Base-by-base conservation (phyloP, 2,888 invertebrate species). In the Sesamia inferens region DNA sequence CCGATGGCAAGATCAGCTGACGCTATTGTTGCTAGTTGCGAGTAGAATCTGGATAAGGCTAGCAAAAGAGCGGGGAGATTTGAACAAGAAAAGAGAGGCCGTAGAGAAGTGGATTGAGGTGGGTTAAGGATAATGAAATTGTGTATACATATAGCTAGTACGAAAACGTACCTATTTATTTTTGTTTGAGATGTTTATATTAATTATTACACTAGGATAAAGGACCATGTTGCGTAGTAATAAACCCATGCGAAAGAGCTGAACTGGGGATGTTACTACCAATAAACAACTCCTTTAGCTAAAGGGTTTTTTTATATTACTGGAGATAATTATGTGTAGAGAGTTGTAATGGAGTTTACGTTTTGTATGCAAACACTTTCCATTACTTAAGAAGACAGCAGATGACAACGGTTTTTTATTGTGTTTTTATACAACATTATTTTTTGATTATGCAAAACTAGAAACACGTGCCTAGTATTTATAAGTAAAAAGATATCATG, bases 231-330 rank as follows among this genome's bases (percentile, higher is more conserved):
- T 31, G 16, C 22, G 39, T 16, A 59, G 24, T 48, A 39, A 10
- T 42, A 42, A 58, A 48, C 5, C 8, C 11, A 19, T 39, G 22
- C 24, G 47, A 39, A 22, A 39, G 22, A 22, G 10, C 16, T 59
- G 6, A 13, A 14, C n/a, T 10, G n/a, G 5, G 57, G 5, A 48
- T 48, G n/a, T 72, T 58, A 58, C 42, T 42, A 73, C n/a, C n/a
- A n/a, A 58, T n/a, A 63, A 62, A 22, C 31, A 54, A n/a, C 13
- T 48, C 42, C 65, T 64, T n/a, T 55, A 47, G 19, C 63, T 39
- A 54, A 63, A 51, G 22, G 22, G 19, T 31, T 55, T n/a, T 47
- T 2, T 10, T 42, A 5, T 72, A 14, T 48, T 47, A 19, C 2
- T 5, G 42, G 44, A 54, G 22, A 63, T 24, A 11, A 5, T 3